Percentiles rank a stretch among this genome's conserved stretches.
These are phyloP conservation scores for Knipowitschia caucasica DNA, from an alignment of 2,797 vertebrate genomes.

Conservation along the genomic window DNA sequence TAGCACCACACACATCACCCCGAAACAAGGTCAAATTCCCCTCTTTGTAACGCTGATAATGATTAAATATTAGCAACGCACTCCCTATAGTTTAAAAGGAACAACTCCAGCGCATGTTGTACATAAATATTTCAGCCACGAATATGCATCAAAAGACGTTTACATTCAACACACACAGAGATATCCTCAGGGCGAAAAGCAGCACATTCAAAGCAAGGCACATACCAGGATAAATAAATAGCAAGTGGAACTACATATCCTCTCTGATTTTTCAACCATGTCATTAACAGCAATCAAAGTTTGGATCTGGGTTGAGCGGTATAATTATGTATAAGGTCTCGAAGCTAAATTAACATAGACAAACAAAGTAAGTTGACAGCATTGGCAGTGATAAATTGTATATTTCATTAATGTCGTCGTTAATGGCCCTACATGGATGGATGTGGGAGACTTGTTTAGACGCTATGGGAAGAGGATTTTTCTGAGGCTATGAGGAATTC, in stretches of 20 bases:
- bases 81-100: not conserved
- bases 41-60: not conserved
- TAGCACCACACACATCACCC: not conserved
- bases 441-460: slow-evolving; percentile 21
- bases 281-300: slow-evolving; percentile 40
- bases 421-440: slow-evolving; percentile 38
- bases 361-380: slow-evolving; percentile 22
- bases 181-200: not conserved
- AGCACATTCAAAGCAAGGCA: not conserved
- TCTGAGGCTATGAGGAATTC: not conserved
- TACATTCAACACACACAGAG: slow-evolving; percentile 16
- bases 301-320: slow-evolving; percentile 23
- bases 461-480: not conserved
- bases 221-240: slow-evolving; percentile 11
- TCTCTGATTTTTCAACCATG: slow-evolving; percentile 12
- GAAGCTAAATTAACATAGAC: slow-evolving; percentile 12
- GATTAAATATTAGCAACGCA: not conserved
- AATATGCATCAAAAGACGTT: slow-evolving; percentile 19
- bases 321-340: slow-evolving; percentile 14
- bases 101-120: not conserved
- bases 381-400: slow-evolving; percentile 25
- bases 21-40: not conserved
- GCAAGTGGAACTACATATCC: not conserved
- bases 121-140: slow-evolving; percentile 16
- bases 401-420: slow-evolving; percentile 21